phyloP scores from a whole-genome alignment of 2,113 vertebrate genomes.

The Gracilinanus agilis region DNA sequence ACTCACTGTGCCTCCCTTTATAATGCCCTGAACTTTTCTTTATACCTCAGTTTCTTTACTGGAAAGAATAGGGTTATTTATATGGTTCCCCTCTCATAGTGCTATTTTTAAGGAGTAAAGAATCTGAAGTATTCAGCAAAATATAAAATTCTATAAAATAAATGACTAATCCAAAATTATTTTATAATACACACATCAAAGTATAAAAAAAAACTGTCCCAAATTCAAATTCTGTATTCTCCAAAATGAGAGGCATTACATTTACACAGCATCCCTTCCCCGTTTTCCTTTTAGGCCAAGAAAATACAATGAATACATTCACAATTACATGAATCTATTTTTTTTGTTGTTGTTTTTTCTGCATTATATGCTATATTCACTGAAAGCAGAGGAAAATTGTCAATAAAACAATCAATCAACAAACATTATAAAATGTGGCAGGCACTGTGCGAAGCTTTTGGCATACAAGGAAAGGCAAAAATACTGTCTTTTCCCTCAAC shows the following conservation, averaged over 20 bases:
- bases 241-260: conserved; percentile 23
- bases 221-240: conserved; percentile 34
- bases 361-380: not conserved
- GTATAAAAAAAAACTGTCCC: conserved; percentile 4
- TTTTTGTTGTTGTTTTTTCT: too few relatives aligned
- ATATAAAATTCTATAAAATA: conserved; percentile 52
- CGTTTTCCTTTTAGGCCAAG: not conserved
- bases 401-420: not conserved
- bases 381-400: not conserved
- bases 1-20: conserved; percentile 33
- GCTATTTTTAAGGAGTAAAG: conserved; percentile 36
- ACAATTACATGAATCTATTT: not conserved
- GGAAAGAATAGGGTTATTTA: conserved; percentile 18
- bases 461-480: not conserved
- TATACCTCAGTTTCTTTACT: conserved; percentile 31
- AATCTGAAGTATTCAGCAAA: conserved; percentile 33
- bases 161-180: not conserved
- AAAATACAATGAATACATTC: conserved; percentile 12
- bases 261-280: conserved; percentile 2
- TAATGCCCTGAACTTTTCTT: conserved; percentile 37
- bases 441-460: not conserved
- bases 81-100: not conserved
- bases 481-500: not conserved
- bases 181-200: conserved; percentile 16
- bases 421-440: not conserved